Conservation (phyloP, 2,113 vertebrate genomes). For the Dermatemys mawii region DNA sequence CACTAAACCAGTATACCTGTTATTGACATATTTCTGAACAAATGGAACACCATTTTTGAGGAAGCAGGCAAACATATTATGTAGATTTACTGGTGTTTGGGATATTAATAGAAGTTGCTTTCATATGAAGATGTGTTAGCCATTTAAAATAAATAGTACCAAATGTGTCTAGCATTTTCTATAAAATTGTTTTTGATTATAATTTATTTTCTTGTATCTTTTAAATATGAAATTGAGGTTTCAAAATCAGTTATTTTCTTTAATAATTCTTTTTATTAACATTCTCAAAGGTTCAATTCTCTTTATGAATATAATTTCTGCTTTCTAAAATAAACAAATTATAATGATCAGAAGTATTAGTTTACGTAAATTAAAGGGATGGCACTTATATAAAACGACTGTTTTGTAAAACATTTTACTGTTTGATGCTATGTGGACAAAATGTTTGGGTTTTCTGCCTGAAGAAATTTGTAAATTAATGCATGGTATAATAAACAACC, state of each 20-base stretch:
- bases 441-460: accelerated
- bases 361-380: background rate
- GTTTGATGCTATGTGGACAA: background rate
- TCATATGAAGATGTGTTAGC: background rate
- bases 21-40: background rate
- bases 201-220: background rate
- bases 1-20: accelerated
- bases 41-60: background rate
- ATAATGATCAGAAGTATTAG: background rate
- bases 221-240: background rate
- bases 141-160: background rate
- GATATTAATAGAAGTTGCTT: background rate
- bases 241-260: background rate
- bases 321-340: background rate
- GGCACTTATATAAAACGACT: background rate
- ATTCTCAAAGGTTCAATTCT: background rate
- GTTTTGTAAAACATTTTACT: background rate
- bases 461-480: background rate
- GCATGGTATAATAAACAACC: background rate
- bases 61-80: background rate
- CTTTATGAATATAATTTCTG: background rate
- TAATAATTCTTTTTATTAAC: background rate
- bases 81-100: background rate
- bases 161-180: background rate
- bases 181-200: background rate